Base-by-base conservation (phyloP, 2,113 vertebrate species). In the Xenus cinereus region DNA sequence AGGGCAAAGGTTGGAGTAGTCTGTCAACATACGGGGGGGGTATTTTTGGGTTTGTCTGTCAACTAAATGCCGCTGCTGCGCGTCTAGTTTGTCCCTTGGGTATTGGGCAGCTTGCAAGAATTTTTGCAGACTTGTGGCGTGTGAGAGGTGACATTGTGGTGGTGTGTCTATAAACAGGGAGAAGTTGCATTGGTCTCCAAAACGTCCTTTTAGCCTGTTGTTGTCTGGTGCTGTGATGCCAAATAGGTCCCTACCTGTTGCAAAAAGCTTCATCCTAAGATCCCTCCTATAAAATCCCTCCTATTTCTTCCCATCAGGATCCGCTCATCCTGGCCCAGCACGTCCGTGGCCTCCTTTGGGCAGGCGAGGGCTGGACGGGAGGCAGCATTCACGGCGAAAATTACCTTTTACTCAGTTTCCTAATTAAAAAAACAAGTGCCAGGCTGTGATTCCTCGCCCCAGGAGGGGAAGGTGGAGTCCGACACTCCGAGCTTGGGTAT, bases 101-200 rank as follows among this genome's bases (percentile, higher is more conserved):
- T 10, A 7, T 1, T 6, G 8, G 73, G 59, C 35, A 45, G 51
- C 37, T 81, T 63, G 46, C 22, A 46, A 3, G 87, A 15, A 18
- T 67, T 64, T 54, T 17, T 87, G 73, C 39, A 13, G 51, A 0
- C 32, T 45, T 0, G 7, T 39, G 82, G 37, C 37, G 4, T 9
- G 53, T 15, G 63, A 68, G 86, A 39, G 45, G 30, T 48, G 79
- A 67, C 76, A 14, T 15, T 35, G 74, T 41, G 50, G 76, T 1
- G 1, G 4, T 2, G 67, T 26, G 1, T 9, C 78, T 5, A 0
- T 23, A 32, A 33, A 4, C 5, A 9, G 48, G 46, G 57, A 82
- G 66, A n/a, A 74, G 9, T 1, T 2, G 14, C 39, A 1, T 2
- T 21, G 50, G 39, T n/a, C 35, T 16, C 48, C 1, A 0, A 41